Percentiles rank a stretch among this genome's conserved stretches.
Evolutionary conservation across 2,797 vertebrate species (phyloP).

Genomic region (Bovichtus diacanthus): DNA sequence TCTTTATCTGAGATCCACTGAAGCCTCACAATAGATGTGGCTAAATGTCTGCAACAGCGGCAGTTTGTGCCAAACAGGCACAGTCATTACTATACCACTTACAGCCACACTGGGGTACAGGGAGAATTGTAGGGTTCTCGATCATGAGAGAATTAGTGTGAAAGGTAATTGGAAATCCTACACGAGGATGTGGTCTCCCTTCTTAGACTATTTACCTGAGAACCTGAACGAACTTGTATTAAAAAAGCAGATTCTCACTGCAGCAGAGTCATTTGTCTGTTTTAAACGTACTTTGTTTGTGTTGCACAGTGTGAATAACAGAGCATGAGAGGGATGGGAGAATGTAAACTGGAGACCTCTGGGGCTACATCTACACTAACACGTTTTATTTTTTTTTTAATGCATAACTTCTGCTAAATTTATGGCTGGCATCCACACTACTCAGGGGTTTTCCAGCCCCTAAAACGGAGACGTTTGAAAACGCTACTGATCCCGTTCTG

Average conservation of each 20-base stretch:
- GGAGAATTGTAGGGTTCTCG: background rate
- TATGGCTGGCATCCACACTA: no score
- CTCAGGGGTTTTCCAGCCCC: no score
- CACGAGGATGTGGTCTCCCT: background rate
- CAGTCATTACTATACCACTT: background rate
- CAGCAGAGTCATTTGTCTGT: background rate
- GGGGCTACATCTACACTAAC: no score
- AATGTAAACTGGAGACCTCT: no score
- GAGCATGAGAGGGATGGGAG: background rate
- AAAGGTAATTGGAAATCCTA: background rate
- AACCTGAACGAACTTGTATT: background rate
- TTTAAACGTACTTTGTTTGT: background rate
- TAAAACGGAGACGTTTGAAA: no score
- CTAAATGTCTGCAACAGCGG: slow-evolving; percentile 1
- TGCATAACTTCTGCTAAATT: no score
- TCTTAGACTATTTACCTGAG: background rate
- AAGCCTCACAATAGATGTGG: background rate
- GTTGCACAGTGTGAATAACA: background rate
- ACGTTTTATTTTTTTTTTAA: no score
- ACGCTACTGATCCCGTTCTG: no score
- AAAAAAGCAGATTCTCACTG: background rate
- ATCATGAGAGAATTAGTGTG: background rate
- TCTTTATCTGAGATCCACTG: background rate
- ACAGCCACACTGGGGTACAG: background rate
- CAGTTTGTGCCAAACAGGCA: background rate